Conservation (phyloP, 2,888 invertebrate species). For the Drosophila nigricruria region DNA sequence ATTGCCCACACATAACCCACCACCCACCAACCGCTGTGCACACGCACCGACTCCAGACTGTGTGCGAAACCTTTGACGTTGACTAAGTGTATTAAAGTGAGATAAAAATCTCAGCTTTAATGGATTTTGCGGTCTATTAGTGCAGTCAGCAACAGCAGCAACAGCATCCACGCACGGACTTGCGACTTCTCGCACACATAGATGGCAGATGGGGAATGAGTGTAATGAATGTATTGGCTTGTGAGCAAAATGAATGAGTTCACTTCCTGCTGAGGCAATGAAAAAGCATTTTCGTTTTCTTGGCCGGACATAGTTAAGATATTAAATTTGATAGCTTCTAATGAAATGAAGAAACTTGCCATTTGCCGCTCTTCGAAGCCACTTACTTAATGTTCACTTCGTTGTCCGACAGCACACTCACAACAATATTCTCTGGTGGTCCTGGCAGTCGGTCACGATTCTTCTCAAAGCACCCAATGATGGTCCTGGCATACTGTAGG, state of each 20-base stretch:
- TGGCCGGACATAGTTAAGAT: slow-evolving; percentile 46
- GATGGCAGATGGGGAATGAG: slow-evolving; percentile 14
- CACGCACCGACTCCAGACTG: slow-evolving; percentile 15
- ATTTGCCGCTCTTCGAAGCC: background rate
- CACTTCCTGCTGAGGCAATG: slow-evolving; percentile 62
- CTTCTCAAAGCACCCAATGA: slow-evolving; percentile 93
- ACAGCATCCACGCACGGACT: slow-evolving; percentile 29
- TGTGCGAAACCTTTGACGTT: slow-evolving; percentile 76
- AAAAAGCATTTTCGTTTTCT: slow-evolving; percentile 50
- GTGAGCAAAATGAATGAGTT: slow-evolving; percentile 71
- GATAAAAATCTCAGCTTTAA: slow-evolving; percentile 81
- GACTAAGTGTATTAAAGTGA: slow-evolving; percentile 79
- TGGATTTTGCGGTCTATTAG: slow-evolving; percentile 81
- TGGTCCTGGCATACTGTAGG: slow-evolving; percentile 90
- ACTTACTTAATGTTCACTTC: slow-evolving; percentile 87
- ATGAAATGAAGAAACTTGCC: slow-evolving; percentile 36
- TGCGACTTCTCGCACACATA: slow-evolving; percentile 11
- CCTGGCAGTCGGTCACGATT: slow-evolving; percentile 92
- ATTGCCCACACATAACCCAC: background rate
- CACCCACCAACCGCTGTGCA: background rate
- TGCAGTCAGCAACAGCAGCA: slow-evolving; percentile 46
- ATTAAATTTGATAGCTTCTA: slow-evolving; percentile 51
- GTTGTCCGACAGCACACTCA: slow-evolving; percentile 87
- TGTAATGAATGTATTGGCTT: slow-evolving; percentile 77
- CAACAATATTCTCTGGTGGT: slow-evolving; percentile 89